These are phyloP conservation scores for Drosophila busckii DNA, from an alignment of 1,140 invertebrate species.

Conservation along the genomic window DNA sequence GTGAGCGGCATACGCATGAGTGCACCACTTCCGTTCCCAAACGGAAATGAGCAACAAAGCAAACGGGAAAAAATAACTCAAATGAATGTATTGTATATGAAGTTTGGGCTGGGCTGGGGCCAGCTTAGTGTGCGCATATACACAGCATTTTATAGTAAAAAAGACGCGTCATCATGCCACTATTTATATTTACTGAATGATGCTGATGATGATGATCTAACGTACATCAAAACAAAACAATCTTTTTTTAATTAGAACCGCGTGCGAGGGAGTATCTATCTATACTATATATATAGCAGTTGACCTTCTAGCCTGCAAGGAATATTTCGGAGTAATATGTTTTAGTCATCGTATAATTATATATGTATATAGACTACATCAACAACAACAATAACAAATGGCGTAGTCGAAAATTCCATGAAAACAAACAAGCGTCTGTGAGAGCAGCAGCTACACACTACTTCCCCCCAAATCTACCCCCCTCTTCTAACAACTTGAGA, in stretches of 20 bases:
- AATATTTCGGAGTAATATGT: slow-evolving; percentile 34
- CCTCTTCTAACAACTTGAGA: slow-evolving; percentile 23
- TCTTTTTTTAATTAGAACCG: slow-evolving; percentile 47
- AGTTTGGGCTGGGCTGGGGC: slow-evolving; percentile 4
- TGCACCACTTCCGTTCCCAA: slow-evolving; percentile 70
- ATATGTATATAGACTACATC: slow-evolving; percentile 3
- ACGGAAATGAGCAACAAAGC: slow-evolving; percentile 66
- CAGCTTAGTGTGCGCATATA: slow-evolving; percentile 26
- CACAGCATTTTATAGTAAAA: too few species aligned
- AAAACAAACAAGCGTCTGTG: slow-evolving; percentile 45
- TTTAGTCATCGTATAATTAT: slow-evolving; percentile 50
- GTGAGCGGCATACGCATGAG: slow-evolving; percentile 59
- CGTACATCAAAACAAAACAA: slow-evolving; percentile 14
- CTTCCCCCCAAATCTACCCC: background rate
- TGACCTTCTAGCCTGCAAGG: slow-evolving; percentile 47
- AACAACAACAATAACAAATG: slow-evolving; percentile 28
- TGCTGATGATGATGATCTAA: slow-evolving; percentile 37
- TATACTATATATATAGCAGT: slow-evolving; percentile 30
- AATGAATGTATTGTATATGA: slow-evolving; percentile 20
- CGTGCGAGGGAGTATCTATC: slow-evolving; percentile 4
- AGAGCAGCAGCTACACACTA: slow-evolving; percentile 13
- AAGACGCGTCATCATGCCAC: slow-evolving; percentile 45
- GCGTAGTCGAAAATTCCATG: slow-evolving; percentile 56
- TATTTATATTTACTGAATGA: slow-evolving; percentile 13
- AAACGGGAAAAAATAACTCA: slow-evolving; percentile 23